Conservation (phyloP, 2,113 vertebrate species). For the Cinclus cinclus region DNA sequence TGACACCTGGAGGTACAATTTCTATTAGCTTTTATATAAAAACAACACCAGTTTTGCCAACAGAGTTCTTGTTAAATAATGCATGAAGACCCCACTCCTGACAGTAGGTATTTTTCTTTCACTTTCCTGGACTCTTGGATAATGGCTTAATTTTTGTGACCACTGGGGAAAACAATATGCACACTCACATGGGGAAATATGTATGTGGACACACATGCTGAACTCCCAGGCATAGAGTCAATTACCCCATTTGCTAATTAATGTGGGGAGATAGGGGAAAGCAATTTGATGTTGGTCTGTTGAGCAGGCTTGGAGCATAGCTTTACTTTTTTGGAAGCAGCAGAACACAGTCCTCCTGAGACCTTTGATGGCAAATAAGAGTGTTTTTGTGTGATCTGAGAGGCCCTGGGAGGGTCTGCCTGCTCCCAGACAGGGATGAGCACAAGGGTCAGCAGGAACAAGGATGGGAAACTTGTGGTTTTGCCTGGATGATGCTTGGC, state of each 20-base stretch:
- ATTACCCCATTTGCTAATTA: conserved; percentile 30
- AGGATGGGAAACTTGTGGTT: rapidly evolving
- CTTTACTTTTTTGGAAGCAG: not conserved
- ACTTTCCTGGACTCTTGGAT: conserved; percentile 13
- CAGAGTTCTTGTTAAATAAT: conserved; percentile 65
- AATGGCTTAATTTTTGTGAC: conserved; percentile 23
- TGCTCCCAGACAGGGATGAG: not conserved
- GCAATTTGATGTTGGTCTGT: not conserved
- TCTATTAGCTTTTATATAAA: conserved; percentile 73
- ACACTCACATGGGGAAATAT: rapidly evolving
- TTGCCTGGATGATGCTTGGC: not conserved
- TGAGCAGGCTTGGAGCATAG: not conserved
- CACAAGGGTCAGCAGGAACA: rapidly evolving
- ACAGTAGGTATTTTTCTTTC: conserved; percentile 35
- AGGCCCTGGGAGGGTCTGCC: rapidly evolving
- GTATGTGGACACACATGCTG: rapidly evolving
- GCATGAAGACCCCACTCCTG: conserved; percentile 54
- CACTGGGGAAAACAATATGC: not conserved
- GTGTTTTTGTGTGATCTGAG: not conserved
- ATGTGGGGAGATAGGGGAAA: not conserved
- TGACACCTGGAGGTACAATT: conserved; percentile 72
- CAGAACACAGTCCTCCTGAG: not conserved
- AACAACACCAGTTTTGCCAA: conserved; percentile 65
- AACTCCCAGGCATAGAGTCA: not conserved
- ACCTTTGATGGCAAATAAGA: not conserved